Conservation (phyloP, 2,113 vertebrate species). For the Tauraco erythrolophus region DNA sequence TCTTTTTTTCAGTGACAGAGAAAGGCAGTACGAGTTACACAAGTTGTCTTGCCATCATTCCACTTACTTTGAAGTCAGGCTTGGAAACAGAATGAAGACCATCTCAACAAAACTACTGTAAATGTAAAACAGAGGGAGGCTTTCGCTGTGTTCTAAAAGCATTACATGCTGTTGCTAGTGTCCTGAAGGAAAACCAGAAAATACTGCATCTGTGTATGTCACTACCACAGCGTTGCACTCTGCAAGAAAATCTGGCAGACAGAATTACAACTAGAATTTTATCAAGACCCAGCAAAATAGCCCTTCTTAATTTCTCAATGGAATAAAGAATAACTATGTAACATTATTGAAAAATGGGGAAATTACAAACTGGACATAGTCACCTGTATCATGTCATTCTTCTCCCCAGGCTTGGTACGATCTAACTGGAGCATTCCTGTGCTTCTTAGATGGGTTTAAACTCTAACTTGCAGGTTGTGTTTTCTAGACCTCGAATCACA, state of each 20-base stretch:
- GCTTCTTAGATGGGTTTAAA: not conserved
- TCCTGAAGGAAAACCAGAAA: not conserved
- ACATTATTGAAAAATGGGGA: not conserved
- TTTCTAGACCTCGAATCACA: not conserved
- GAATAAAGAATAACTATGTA: not conserved
- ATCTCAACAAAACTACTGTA: not conserved
- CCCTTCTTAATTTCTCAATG: not conserved
- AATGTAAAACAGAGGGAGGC: not conserved
- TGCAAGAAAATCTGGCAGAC: not conserved
- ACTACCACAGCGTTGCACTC: not conserved
- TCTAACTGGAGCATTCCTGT: not conserved
- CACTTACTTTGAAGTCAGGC: not conserved
- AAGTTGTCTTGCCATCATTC: not conserved
- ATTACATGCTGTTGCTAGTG: not conserved
- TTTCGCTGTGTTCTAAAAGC: not conserved
- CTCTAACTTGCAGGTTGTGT: not conserved
- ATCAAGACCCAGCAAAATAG: not conserved
- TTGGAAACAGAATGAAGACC: not conserved
- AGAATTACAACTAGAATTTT: not conserved
- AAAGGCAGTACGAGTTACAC: not conserved
- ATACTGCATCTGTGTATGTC: not conserved
- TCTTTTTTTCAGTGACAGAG: not conserved
- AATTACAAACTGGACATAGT: not conserved
- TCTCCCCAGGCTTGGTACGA: not conserved
- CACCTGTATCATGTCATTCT: not conserved